These are phyloP conservation scores for Aphidius colemani DNA, from an alignment of 2,888 invertebrate species.

Conservation along the genomic window DNA sequence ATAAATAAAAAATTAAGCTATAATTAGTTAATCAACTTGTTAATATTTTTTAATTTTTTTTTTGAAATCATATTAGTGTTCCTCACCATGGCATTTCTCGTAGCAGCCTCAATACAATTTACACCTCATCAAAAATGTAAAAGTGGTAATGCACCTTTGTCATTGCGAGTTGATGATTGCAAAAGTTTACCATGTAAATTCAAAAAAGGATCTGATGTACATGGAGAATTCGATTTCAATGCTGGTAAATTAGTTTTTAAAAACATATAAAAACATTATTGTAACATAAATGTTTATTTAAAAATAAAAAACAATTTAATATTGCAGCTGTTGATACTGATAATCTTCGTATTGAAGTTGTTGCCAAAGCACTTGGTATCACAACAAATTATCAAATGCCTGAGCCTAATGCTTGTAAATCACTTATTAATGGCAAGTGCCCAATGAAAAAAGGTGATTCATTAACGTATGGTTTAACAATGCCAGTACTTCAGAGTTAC, in stretches of 20 bases:
- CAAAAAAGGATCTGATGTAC: conserved; percentile 33
- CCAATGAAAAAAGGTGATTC: conserved; percentile 47
- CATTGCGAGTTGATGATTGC: conserved; percentile 39
- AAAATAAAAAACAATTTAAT: conserved; percentile 4
- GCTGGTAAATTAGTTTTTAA: conserved; percentile 38
- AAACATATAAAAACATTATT: too few relatives aligned
- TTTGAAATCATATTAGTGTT: conserved; percentile 27
- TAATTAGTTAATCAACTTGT: too few relatives aligned
- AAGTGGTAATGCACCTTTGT: conserved; percentile 28
- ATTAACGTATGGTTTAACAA: conserved; percentile 47
- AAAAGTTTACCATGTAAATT: conserved; percentile 37
- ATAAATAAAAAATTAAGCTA: too few relatives aligned
- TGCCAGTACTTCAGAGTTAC: conserved; percentile 45
- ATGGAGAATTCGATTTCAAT: conserved; percentile 38
- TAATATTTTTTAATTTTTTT: too few relatives aligned
- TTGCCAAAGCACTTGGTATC: conserved; percentile 39
- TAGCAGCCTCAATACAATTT: conserved; percentile 34
- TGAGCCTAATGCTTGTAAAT: conserved; percentile 47
- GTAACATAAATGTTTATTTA: too few relatives aligned
- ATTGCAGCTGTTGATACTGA: conserved; percentile 38
- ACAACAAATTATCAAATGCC: conserved; percentile 43
- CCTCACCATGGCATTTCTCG: conserved; percentile 35
- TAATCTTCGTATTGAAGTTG: conserved; percentile 42
- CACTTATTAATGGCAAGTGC: conserved; percentile 44
- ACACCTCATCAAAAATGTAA: conserved; percentile 31